Evolutionary conservation across 2,797 vertebrate genomes (phyloP).

Genomic region (Scyliorhinus canicula): DNA sequence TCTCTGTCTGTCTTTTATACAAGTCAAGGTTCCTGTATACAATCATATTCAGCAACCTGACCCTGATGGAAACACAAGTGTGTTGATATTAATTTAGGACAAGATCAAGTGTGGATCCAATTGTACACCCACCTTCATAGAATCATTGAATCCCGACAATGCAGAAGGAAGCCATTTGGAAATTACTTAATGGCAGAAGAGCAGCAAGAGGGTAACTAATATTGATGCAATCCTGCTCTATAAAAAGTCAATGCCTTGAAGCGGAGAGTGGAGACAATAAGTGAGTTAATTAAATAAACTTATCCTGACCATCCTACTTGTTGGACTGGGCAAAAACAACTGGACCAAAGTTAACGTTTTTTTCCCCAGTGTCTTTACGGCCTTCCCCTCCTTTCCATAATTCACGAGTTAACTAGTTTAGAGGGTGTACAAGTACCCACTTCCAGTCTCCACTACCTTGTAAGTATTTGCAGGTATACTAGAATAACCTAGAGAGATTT

Average conservation of each 20-base stretch:
- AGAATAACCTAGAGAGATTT: background rate
- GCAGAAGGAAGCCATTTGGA: too few species aligned
- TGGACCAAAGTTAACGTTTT: background rate
- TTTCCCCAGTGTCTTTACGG: background rate
- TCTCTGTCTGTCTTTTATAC: too few species aligned
- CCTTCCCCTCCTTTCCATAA: background rate
- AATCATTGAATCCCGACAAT: too few species aligned
- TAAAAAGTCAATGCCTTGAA: background rate
- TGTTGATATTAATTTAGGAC: background rate
- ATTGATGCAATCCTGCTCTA: background rate
- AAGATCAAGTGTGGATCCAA: background rate
- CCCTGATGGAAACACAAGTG: background rate
- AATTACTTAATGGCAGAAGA: background rate
- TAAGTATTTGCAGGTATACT: background rate
- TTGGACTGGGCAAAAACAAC: background rate
- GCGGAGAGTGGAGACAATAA: background rate
- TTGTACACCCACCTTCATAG: background rate
- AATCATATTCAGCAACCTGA: background rate
- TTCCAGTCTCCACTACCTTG: background rate
- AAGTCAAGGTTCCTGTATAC: too few species aligned
- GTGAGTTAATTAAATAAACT: background rate
- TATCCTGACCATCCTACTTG: background rate
- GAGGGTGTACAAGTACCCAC: background rate
- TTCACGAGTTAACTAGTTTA: background rate
- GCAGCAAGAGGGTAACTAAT: background rate